phyloP scores from a whole-genome alignment of 2,113 vertebrate genomes.

The Vidua chalybeata region DNA sequence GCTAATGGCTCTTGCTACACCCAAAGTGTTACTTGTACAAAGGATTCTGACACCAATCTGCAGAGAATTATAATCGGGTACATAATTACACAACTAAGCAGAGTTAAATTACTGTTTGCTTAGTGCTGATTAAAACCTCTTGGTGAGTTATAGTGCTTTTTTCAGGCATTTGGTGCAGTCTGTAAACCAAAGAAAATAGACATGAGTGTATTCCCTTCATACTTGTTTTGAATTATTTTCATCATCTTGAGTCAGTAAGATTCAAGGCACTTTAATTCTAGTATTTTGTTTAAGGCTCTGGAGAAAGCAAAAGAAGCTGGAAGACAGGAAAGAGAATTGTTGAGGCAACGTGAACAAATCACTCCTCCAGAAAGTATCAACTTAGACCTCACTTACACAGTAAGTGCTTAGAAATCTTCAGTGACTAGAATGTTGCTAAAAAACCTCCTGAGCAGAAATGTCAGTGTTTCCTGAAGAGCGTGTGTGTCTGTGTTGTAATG shows the following conservation, averaged over 20 bases:
- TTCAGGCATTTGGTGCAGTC: background rate
- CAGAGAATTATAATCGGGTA: background rate
- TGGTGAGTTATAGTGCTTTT: background rate
- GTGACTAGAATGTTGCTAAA: background rate
- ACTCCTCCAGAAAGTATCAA: slow-evolving; percentile 84
- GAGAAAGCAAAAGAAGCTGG: slow-evolving; percentile 97
- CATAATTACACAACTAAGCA: background rate
- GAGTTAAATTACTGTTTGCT: background rate
- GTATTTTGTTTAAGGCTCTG: slow-evolving; percentile 80
- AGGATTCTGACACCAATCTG: background rate
- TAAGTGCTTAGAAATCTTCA: slow-evolving; percentile 72
- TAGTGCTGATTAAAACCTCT: background rate
- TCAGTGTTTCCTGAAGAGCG: background rate
- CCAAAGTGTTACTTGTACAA: background rate
- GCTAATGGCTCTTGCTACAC: background rate
- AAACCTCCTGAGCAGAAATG: background rate
- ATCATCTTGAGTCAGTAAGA: background rate
- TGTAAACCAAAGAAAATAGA: background rate
- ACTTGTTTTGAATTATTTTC: background rate
- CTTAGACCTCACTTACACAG: slow-evolving; percentile 92
- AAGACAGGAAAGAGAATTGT: slow-evolving; percentile 88
- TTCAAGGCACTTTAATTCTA: background rate
- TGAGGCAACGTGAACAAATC: slow-evolving; percentile 89
- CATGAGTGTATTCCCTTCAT: background rate
- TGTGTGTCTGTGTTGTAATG: background rate